Conservation (phyloP, 2,888 invertebrate species). For the Dryobota labecula region DNA sequence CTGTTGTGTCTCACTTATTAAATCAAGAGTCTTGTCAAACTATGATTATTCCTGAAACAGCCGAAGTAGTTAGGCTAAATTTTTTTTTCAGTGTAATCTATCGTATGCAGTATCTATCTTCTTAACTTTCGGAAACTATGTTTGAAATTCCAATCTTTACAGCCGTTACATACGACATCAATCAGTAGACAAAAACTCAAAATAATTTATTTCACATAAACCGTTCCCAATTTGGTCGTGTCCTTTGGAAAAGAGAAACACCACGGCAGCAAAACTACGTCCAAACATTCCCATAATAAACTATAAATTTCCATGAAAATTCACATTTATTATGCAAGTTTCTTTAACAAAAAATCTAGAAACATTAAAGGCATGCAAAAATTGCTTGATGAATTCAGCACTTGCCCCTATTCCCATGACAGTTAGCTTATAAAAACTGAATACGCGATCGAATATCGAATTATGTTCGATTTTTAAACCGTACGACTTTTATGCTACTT, state of each 20-base stretch:
- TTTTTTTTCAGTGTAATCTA: no score
- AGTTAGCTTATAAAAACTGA: conserved; percentile 50
- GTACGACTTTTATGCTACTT: conserved; percentile 22
- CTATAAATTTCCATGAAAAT: conserved; percentile 34
- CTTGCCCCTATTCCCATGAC: conserved; percentile 67
- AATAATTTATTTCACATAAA: no score
- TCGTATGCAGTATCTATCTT: background rate
- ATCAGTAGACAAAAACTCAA: no score
- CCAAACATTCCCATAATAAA: background rate
- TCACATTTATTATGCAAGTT: conserved; percentile 17
- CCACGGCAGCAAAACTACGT: background rate
- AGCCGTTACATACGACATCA: no score
- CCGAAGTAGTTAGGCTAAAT: no score
- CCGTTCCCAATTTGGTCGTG: no score
- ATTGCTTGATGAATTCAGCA: conserved; percentile 56
- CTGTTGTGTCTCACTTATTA: no score
- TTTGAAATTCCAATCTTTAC: no score
- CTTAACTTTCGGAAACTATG: background rate
- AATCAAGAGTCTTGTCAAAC: no score
- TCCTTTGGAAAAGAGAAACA: no score
- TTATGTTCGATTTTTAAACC: conserved; percentile 43
- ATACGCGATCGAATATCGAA: conserved; percentile 59
- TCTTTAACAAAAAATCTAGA: conserved; percentile 36
- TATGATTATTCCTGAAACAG: no score
- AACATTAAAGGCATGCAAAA: conserved; percentile 54